Percentiles rank a stretch among this genome's conserved stretches.
Evolutionary conservation across 1,140 invertebrate genomes (phyloP).

Genomic region (Papilio helenus): DNA sequence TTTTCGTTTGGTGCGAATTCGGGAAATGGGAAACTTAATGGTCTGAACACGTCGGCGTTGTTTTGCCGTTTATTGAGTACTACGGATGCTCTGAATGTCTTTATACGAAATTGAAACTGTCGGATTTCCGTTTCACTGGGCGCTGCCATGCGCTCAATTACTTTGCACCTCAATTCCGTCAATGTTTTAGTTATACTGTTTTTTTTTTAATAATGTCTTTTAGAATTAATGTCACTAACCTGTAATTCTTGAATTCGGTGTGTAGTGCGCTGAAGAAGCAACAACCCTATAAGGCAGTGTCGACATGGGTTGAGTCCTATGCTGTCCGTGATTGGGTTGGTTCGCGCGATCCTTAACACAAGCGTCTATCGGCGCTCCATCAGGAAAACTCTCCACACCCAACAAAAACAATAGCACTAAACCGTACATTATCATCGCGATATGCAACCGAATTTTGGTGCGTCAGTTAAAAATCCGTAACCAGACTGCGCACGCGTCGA

Average conservation of each 20-base stretch:
- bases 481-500: conserved; percentile 58
- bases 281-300: conserved; percentile 86
- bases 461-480: conserved; percentile 53
- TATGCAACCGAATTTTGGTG: conserved; percentile 31
- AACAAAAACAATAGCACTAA: conserved; percentile 53
- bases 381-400: conserved; percentile 84
- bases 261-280: conserved; percentile 85
- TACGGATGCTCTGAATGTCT: conserved; percentile 28
- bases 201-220: background rate
- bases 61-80: conserved; percentile 36
- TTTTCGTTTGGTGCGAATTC: conserved; percentile 29
- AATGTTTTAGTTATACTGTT: background rate
- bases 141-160: conserved; percentile 4
- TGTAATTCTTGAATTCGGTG: conserved; percentile 86
- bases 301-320: conserved; percentile 84
- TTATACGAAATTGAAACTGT: conserved; percentile 34
- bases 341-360: conserved; percentile 89
- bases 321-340: conserved; percentile 89
- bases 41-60: conserved; percentile 28
- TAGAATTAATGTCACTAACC: conserved; percentile 73
- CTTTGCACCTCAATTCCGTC: no score
- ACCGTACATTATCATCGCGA: conserved; percentile 57
- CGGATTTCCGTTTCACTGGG: conserved; percentile 18
- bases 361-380: conserved; percentile 90
- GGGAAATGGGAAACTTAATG: conserved; percentile 39